Evolutionary conservation across 2,113 vertebrate species (phyloP), one percentile per base, ranked within the genome.

Genomic region (Nicator chloris): DNA sequence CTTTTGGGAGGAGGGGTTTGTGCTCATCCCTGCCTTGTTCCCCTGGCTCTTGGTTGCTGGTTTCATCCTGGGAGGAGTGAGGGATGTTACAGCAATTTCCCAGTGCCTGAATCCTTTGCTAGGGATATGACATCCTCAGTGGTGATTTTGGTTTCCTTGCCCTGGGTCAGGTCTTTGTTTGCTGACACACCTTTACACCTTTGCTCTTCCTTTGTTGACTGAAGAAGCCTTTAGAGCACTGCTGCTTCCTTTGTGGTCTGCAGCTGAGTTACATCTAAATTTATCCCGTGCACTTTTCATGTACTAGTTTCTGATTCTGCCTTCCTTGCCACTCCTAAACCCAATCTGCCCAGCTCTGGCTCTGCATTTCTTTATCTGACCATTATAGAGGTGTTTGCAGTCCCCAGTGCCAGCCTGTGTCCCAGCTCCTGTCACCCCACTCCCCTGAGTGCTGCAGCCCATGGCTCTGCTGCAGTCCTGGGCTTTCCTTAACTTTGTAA

Each of bases 1-100:
- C 40, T 39, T 42, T 39, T 5, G 0, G 0, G 17, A 23, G 9
- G 16, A 35, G 39, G 26, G 4, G 2, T 17, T 37, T 66, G 5
- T 35, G 9, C 12, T 88, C 28, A 44, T 21, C 44, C 7, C 66
- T 68, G 44, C 18, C 44, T 63, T 51, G 37, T 5, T 77, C 4
- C 20, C 37, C n/a, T 65, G 40, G 11, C 28, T 60, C 16, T 7
- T 26, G 33, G 13, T 5, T 65, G 78, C 23, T 39, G n/a, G 3
- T 51, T 64, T 65, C 31, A 4, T 35, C 35, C n/a, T 60, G 53
- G 64, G 15, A 40, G 47, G 5, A 6, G 22, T 10, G 70, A 13
- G 23, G 51, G 27, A 15, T 42, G 60, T 30, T 13, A 30, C 22
- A 81, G 37, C 31, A 54, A 19, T 23, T 6, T 64, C 15, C 33